A percentile compares a stretch with the other conserved stretches of the same genome.
Evolutionary conservation across 2,888 invertebrate species (phyloP).

Genomic region (Tanypteryx hageni): DNA sequence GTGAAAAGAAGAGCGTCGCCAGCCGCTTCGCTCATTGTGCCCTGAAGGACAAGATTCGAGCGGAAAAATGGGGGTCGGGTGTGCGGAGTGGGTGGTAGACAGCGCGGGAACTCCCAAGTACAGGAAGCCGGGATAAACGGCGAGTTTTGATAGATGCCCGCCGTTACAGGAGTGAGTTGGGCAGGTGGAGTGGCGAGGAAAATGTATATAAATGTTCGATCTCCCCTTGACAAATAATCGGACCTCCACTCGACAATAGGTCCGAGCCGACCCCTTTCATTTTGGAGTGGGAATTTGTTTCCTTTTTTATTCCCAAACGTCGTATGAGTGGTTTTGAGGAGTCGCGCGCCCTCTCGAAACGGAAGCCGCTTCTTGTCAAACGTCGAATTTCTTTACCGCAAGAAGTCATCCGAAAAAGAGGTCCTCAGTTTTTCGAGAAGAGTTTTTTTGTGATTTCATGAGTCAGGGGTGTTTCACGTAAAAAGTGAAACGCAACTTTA

Average conservation of each 20-base stretch:
- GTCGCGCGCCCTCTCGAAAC: not conserved
- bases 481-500: too few species aligned
- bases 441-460: too few species aligned
- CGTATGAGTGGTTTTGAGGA: not conserved
- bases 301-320: not conserved
- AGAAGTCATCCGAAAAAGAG: too few species aligned
- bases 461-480: too few species aligned
- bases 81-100: not conserved
- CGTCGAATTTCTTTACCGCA: too few species aligned
- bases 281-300: not conserved
- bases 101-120: not conserved
- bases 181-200: not conserved
- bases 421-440: too few species aligned
- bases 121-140: not conserved
- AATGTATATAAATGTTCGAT: conserved; percentile 2
- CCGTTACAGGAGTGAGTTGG: not conserved
- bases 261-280: not conserved
- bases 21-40: not conserved
- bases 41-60: not conserved
- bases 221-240: conserved; percentile 13
- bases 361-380: too few species aligned
- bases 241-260: not conserved
- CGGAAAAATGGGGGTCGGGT: not conserved
- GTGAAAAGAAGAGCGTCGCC: conserved; percentile 11
- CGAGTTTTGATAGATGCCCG: not conserved